Base-by-base conservation (phyloP, 2,797 vertebrate species). In the Lerista edwardsae region DNA sequence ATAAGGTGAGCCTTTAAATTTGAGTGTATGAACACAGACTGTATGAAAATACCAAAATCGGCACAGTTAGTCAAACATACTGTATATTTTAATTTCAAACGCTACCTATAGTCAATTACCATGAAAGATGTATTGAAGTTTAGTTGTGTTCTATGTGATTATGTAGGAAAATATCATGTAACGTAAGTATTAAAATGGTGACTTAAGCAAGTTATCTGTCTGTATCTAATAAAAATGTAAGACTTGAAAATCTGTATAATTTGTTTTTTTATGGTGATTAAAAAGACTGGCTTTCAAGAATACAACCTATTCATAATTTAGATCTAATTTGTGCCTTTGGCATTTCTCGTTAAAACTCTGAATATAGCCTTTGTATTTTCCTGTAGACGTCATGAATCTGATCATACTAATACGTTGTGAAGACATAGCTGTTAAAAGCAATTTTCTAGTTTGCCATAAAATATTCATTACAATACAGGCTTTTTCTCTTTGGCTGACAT, bases 341-440 rank as follows among this genome's bases (percentile, higher is more conserved):
- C 90, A 61, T 89, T 91, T 90, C 90, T 90, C 83, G 39, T 68
- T 59, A 41, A n/a, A 75, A 51, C 78, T 61, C 82, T 97, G 93
- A 97, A 95, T 96, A 74, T 86, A 1, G 75, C 17, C 95, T 96
- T 96, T 97, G 96, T 97, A 93, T 89, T 87, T 78, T 57, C 36
- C 61, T 8, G 72, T 94, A 92, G 14, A 86, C 95, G 94, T 96
- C 96, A 96, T 1, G 21, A 31, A 84, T 82, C 87, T 29, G 85
- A 89, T 90, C 90, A 93, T 94, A 72, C 94, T 89, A 80, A 75
- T 73, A 86, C 31, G 75, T 82, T 95, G 91, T 91, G 84, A 41
- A 79, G 93, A 91, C 95, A 86, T 87, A 89, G 65, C 93, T 87
- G 87, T 80, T 89, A 75, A 89, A 82, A 87, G 94, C 91, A 81